These are phyloP conservation scores for Teleopsis dalmanni DNA, from an alignment of 1,140 invertebrate genomes.

Conservation along the genomic window DNA sequence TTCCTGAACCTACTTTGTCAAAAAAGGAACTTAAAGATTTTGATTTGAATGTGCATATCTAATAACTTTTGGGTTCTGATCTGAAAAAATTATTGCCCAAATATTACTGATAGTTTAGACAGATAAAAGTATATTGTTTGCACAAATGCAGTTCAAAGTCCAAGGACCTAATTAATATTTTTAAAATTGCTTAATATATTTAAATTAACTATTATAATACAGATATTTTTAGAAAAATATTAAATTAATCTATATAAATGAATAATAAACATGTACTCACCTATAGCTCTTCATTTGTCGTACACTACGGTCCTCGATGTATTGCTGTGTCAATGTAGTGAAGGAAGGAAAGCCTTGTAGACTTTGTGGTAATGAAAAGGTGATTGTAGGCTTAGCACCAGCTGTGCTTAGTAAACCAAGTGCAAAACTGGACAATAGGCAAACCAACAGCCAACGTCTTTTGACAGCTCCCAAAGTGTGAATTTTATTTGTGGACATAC, in stretches of 20 bases:
- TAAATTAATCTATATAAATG: neutral
- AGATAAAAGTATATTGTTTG: too few species aligned
- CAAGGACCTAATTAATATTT: too few species aligned
- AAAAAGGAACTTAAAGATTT: too few species aligned
- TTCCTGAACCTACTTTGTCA: too few species aligned
- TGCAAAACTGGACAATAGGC: constrained; percentile 24
- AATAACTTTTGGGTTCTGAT: too few species aligned
- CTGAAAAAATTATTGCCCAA: too few species aligned
- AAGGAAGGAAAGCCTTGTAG: constrained; percentile 38
- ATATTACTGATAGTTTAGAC: too few species aligned
- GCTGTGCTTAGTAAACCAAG: constrained; percentile 31
- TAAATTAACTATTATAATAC: too few species aligned
- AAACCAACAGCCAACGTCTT: constrained; percentile 22
- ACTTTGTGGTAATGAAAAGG: constrained; percentile 35
- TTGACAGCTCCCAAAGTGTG: neutral
- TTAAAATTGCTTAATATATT: too few species aligned
- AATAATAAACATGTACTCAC: constrained; percentile 26
- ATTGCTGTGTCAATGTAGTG: constrained; percentile 40
- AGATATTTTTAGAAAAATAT: too few species aligned
- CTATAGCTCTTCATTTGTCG: constrained; percentile 44
- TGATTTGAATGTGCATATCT: too few species aligned
- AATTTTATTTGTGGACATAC: neutral
- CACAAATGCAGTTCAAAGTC: too few species aligned
- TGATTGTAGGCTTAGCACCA: constrained; percentile 36
- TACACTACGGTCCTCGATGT: constrained; percentile 35